Evolutionary conservation across 2,888 invertebrate species (phyloP).

Genomic region (Ischnura elegans): DNA sequence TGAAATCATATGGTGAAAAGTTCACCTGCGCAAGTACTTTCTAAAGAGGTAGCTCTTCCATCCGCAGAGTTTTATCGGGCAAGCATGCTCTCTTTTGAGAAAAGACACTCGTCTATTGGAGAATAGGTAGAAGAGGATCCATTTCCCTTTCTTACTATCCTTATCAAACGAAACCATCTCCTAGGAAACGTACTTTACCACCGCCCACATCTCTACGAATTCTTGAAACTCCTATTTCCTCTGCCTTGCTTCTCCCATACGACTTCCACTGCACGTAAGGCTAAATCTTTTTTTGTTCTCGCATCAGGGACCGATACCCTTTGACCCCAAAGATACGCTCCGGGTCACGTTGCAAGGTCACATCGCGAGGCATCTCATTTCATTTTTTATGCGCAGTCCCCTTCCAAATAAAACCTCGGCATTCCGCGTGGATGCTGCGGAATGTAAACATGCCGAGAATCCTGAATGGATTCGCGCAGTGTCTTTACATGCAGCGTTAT

Average conservation of each 20-base stretch:
- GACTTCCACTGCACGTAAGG: not conserved
- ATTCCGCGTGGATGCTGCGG: not conserved
- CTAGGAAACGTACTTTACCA: not conserved
- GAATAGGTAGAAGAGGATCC: not conserved
- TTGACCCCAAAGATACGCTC: constrained; percentile 7
- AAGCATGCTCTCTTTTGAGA: not conserved
- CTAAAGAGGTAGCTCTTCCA: too few relatives aligned
- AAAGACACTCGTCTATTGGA: not conserved
- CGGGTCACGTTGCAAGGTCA: not conserved
- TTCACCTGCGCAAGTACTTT: too few relatives aligned
- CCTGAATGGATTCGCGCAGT: not conserved
- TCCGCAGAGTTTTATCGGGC: too few relatives aligned
- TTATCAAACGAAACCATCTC: not conserved
- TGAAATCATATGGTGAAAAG: too few relatives aligned
- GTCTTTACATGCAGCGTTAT: too few relatives aligned
- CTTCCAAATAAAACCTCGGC: not conserved
- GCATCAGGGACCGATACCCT: not conserved
- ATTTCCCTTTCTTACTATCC: too few relatives aligned
- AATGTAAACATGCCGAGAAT: not conserved
- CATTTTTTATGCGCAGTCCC: not conserved
- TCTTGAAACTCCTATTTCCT: not conserved
- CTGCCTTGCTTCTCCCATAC: not conserved
- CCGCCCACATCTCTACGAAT: not conserved
- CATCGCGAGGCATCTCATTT: not conserved
- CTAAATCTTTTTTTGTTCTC: too few relatives aligned